These are phyloP conservation scores for Strongylocentrotus purpuratus DNA, from an alignment of 35 echinoderm and acorn worm species.

Conservation along the genomic window DNA sequence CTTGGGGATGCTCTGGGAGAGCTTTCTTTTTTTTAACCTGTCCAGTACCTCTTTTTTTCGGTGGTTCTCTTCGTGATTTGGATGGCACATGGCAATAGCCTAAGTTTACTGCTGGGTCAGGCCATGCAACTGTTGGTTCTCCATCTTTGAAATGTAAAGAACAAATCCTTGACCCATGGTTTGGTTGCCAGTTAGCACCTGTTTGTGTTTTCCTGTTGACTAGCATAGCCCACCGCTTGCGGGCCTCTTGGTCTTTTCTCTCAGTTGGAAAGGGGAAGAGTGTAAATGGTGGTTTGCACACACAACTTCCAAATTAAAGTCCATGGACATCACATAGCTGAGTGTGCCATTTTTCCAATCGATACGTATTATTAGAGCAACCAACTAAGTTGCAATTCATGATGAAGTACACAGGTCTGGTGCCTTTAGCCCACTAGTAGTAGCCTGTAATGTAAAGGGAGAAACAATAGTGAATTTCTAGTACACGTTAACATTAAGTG, in stretches of 20 bases:
- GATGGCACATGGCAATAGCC: constrained; percentile 48
- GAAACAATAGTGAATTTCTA: no score
- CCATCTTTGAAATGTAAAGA: constrained; percentile 58
- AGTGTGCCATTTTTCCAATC: constrained; percentile 62
- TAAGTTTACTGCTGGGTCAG: constrained; percentile 58
- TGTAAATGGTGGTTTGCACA: constrained; percentile 64
- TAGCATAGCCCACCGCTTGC: constrained; percentile 47
- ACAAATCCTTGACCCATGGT: constrained; percentile 53
- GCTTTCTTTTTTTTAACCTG: background rate
- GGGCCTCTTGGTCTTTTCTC: constrained; percentile 51
- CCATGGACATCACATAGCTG: constrained; percentile 58
- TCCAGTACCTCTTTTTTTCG: constrained; percentile 50
- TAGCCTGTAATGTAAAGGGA: no score
- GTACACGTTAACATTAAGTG: no score
- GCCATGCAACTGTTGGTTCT: constrained; percentile 46
- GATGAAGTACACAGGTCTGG: background rate
- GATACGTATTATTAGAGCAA: constrained; percentile 60
- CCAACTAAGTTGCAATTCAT: constrained; percentile 13
- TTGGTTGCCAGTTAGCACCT: constrained; percentile 56
- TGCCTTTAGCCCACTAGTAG: no score
- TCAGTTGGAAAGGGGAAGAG: constrained; percentile 71
- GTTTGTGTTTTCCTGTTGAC: constrained; percentile 58
- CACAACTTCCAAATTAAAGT: constrained; percentile 54
- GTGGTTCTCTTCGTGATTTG: constrained; percentile 20
- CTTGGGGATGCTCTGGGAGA: background rate